phyloP scores from a whole-genome alignment of 2,888 invertebrate genomes.

The Catotricha subobsoleta region DNA sequence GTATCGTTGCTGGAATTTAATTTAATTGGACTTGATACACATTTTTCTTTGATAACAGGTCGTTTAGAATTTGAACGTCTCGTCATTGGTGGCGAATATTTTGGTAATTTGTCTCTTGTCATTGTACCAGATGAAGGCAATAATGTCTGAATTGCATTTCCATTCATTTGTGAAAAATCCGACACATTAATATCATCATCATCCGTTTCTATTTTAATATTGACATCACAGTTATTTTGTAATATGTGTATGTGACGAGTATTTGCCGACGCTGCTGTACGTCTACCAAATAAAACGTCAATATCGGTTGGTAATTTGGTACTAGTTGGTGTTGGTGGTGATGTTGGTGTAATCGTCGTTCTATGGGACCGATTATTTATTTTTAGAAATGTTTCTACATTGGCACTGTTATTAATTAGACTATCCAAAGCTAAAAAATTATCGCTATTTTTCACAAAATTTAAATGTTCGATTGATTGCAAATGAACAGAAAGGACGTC shows the following conservation, averaged over 20 bases:
- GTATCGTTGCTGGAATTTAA: neutral
- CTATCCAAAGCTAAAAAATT: conserved; percentile 59
- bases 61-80: conserved; percentile 7
- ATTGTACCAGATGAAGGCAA: neutral
- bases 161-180: conserved; percentile 2
- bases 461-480: conserved; percentile 53
- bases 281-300: no score
- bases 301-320: neutral
- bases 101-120: conserved; percentile 12
- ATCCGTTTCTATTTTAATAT: neutral
- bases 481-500: conserved; percentile 50
- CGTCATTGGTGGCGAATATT: conserved; percentile 5
- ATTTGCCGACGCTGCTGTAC: no score
- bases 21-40: neutral
- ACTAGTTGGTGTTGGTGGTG: conserved; percentile 17
- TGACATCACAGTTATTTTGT: neutral
- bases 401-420: conserved; percentile 46
- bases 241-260: neutral
- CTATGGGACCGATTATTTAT: conserved; percentile 35
- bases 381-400: conserved; percentile 49
- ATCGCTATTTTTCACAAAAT: conserved; percentile 52
- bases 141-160: neutral
- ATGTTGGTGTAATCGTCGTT: conserved; percentile 28
- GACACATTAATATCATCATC: neutral
- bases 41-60: neutral